These are phyloP conservation scores for Serripes groenlandicus DNA, from an alignment of 2,888 invertebrate species.

Conservation along the genomic window DNA sequence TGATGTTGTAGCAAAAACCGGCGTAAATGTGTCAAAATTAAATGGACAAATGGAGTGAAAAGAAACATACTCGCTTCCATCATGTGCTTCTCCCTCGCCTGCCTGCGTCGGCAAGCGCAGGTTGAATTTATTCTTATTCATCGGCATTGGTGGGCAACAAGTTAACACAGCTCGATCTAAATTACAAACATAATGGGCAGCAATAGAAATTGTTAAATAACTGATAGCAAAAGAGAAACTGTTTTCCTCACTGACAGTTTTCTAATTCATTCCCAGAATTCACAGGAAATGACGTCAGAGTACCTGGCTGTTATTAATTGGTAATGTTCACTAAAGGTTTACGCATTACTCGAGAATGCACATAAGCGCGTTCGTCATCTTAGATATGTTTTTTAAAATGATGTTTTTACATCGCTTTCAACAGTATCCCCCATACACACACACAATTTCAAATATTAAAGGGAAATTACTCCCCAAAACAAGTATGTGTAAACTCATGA, in stretches of 20 bases:
- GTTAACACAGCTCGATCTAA: neutral
- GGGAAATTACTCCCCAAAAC: too few relatives aligned
- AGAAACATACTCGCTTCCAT: conserved; percentile 56
- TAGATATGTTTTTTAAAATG: too few relatives aligned
- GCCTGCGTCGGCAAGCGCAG: conserved; percentile 68
- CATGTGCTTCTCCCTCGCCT: conserved; percentile 57
- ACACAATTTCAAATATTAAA: too few relatives aligned
- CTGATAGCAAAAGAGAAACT: neutral
- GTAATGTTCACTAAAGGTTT: too few relatives aligned
- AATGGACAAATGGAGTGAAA: neutral
- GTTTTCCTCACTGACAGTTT: neutral
- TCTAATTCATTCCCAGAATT: neutral
- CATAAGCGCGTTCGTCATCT: too few relatives aligned
- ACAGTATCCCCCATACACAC: too few relatives aligned
- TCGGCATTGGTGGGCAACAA: conserved; percentile 46
- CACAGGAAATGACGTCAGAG: conserved; percentile 54
- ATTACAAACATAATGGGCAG: conserved; percentile 3
- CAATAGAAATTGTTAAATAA: too few relatives aligned
- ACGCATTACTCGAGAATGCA: too few relatives aligned
- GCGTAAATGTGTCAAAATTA: neutral
- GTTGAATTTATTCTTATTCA: conserved; percentile 72
- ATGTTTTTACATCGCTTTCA: too few relatives aligned
- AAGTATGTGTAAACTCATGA: too few relatives aligned
- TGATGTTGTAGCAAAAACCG: neutral
- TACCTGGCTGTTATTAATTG: conserved; percentile 35